Base-by-base conservation (phyloP, 1,140 invertebrate genomes). In the Pinna nobilis region DNA sequence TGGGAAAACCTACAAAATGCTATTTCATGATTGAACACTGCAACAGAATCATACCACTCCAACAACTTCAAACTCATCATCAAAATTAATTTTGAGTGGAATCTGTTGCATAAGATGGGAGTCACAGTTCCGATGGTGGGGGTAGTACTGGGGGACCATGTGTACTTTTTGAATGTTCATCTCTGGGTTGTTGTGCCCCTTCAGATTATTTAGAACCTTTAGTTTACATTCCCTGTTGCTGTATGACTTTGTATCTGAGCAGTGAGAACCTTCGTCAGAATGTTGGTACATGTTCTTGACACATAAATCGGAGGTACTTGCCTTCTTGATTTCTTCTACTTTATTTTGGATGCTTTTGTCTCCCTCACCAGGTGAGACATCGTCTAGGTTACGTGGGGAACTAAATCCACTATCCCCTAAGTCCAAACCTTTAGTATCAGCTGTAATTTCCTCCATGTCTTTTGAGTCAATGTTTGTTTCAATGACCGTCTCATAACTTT, bases 401-500 rank as follows among this genome's bases (percentile, higher is more conserved):
- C 49, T 57, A 41, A 75, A 75, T 13, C 73, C 73, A 51, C 73
- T 75, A 23, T 74, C 76, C 25, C 70, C 70, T 1, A 74, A 61
- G 23, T 47, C 63, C 25, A 74, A 28, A 20, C 74, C 61, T 39
- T 50, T 44, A 1, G 76, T 74, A 18, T 78, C 66, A 15, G 65
- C 49, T 4, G 63, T 64, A 13, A 78, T 37, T 25, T 78, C 67
- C 55, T 73, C 51, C 4, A 78, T 13, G 11, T 32, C 39, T 50
- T 68, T 69, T 32, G 69, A 59, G 15, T 47, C 35, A 2, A 33
- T 44, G 0, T 35, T n/a, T 20, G 32, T 64, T 18, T 73, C 47
- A 13, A 78, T 63, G 2, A 78, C 76, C 30, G 76, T 78, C 37
- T 78, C 71, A 30, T 69, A 78, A 66, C 76, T 78, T 32, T 70